Conservation (phyloP, 2,888 invertebrate genomes). For the Lagria hirta region DNA sequence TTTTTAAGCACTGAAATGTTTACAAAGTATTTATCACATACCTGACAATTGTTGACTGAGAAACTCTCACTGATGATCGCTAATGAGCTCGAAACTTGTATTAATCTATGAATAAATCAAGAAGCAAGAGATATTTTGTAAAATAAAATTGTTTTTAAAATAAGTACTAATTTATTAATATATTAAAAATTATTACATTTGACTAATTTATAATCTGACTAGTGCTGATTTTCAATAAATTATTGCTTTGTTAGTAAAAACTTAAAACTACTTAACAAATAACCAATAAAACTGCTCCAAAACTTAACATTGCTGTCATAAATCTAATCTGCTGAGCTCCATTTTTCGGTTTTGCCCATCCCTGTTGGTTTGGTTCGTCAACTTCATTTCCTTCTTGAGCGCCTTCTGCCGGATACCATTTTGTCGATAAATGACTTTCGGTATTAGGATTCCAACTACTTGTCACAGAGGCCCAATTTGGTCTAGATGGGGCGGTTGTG, state of each 20-base stretch:
- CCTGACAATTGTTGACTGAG: no score
- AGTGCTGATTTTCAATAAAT: conserved; percentile 19
- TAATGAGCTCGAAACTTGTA: no score
- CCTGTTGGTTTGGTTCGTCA: conserved; percentile 62
- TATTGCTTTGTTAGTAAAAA: conserved; percentile 6
- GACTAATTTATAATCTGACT: conserved; percentile 21
- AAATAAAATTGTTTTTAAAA: no score
- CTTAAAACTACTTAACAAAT: conserved; percentile 1
- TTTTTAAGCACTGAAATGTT: no score
- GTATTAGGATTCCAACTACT: conserved; percentile 39
- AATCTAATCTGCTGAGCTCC: not conserved
- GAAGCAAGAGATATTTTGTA: no score
- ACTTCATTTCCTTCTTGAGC: conserved; percentile 59
- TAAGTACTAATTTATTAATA: conserved; percentile 8
- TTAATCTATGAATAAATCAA: no score
- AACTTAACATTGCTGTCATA: not conserved
- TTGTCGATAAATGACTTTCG: conserved; percentile 25
- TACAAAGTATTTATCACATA: no score
- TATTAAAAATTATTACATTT: conserved; percentile 14
- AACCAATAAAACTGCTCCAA: not conserved
- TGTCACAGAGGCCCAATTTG: conserved; percentile 45
- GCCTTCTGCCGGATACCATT: conserved; percentile 58
- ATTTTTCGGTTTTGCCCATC: conserved; percentile 45
- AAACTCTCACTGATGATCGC: no score
- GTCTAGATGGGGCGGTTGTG: conserved; percentile 37